Conservation (phyloP, 2,113 vertebrate genomes). For the Patagioenas fasciata region DNA sequence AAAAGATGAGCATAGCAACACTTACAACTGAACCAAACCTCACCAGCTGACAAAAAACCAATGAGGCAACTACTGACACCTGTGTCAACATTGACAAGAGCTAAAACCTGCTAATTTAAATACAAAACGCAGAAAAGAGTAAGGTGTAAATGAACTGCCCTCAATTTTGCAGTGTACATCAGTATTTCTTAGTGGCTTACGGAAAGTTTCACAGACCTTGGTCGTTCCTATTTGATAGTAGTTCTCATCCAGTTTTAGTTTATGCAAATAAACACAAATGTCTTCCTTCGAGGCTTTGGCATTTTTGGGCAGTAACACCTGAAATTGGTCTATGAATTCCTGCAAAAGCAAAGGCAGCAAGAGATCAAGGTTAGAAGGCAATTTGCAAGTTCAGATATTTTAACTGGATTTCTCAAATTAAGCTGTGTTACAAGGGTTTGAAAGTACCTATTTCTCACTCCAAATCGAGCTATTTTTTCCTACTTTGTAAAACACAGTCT, state of each 20-base stretch:
- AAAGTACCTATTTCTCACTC: background rate
- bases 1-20: background rate
- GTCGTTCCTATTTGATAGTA: conserved; percentile 95
- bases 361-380: background rate
- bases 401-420: background rate
- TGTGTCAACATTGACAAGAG: background rate
- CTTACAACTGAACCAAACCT: background rate
- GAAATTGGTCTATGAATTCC: conserved; percentile 94
- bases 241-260: conserved; percentile 81
- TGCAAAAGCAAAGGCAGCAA: conserved; percentile 51
- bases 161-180: background rate
- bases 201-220: conserved; percentile 79
- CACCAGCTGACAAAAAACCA: background rate
- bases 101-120: background rate
- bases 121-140: background rate
- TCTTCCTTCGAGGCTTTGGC: conserved; percentile 79
- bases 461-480: background rate
- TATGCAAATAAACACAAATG: conserved; percentile 82
- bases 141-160: background rate
- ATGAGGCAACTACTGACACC: background rate
- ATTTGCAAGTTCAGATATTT: background rate
- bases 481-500: background rate
- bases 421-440: background rate
- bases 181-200: background rate
- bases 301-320: conserved; percentile 88